phyloP scores from a whole-genome alignment of 2,888 invertebrate species.

The Hypselothyrea guttata region DNA sequence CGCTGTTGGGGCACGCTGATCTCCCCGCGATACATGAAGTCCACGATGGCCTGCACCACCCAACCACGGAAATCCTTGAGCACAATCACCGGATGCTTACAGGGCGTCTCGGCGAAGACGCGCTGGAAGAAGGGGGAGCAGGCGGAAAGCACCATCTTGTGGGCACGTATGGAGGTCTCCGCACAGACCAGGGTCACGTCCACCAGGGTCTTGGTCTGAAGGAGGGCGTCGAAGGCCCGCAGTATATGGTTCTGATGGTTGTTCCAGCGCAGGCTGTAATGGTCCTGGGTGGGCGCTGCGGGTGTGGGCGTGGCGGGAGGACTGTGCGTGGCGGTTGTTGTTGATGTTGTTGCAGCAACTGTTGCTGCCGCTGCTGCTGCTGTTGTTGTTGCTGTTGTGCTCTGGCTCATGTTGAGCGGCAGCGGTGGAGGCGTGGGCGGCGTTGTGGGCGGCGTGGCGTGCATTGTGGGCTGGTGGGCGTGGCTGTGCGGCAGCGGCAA shows the following conservation, averaged over 20 bases:
- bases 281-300: slow-evolving; percentile 85
- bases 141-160: slow-evolving; percentile 95
- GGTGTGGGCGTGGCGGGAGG: slow-evolving; percentile 55
- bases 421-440: slow-evolving; percentile 73
- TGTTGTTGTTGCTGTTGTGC: slow-evolving; percentile 26
- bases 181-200: slow-evolving; percentile 95
- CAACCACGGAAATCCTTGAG: slow-evolving; percentile 94
- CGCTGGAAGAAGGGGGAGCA: slow-evolving; percentile 94
- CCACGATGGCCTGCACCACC: slow-evolving; percentile 94
- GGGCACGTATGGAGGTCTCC: slow-evolving; percentile 92
- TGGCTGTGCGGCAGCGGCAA: slow-evolving; percentile 27
- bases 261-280: slow-evolving; percentile 96
- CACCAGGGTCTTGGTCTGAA: slow-evolving; percentile 92
- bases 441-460: slow-evolving; percentile 68
- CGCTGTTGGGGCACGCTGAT: slow-evolving; percentile 94
- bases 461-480: slow-evolving; percentile 41
- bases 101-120: slow-evolving; percentile 94
- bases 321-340: slow-evolving; percentile 40
- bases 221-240: slow-evolving; percentile 93
- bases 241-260: slow-evolving; percentile 95
- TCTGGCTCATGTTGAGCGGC: slow-evolving; percentile 66
- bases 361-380: slow-evolving; percentile 22
- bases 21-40: slow-evolving; percentile 97
- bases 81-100: slow-evolving; percentile 96
- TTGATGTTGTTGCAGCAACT: slow-evolving; percentile 13